These are phyloP conservation scores for Chrysolina americana DNA, from an alignment of 2,888 invertebrate genomes.

Conservation along the genomic window DNA sequence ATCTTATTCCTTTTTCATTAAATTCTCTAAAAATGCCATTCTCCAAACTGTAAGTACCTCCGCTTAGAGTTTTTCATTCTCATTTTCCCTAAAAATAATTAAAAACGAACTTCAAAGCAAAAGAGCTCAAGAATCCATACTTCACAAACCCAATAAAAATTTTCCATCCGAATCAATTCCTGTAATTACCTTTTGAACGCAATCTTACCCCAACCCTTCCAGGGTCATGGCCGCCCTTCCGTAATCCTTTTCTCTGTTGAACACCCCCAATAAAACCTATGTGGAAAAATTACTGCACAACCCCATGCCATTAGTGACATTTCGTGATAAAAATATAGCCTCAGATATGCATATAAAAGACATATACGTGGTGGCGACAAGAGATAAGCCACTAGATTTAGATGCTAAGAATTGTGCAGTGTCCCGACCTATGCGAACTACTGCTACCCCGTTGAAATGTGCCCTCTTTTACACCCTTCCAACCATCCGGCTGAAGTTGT, in stretches of 20 bases:
- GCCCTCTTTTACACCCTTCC: constrained; percentile 2
- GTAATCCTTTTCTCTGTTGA: background rate
- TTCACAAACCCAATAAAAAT: constrained; percentile 20
- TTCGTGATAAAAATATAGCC: constrained; percentile 17
- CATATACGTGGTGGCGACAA: constrained; percentile 52
- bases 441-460: constrained; percentile 17
- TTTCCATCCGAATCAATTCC: constrained; percentile 16
- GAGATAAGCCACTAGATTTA: constrained; percentile 55
- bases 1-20: no score
- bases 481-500: constrained; percentile 17
- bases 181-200: constrained; percentile 26
- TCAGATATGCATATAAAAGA: constrained; percentile 27
- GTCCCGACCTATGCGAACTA: constrained; percentile 21
- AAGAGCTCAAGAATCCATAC: constrained; percentile 17
- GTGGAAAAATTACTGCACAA: constrained; percentile 22
- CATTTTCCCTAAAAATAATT: background rate
- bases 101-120: constrained; percentile 11
- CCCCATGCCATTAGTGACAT: constrained; percentile 18
- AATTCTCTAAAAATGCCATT: no score
- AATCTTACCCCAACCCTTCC: constrained; percentile 27
- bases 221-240: background rate
- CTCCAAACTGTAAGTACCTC: no score
- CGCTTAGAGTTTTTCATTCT: background rate
- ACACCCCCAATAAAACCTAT: constrained; percentile 22
- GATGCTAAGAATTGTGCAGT: constrained; percentile 51